Evolutionary conservation across 1,140 invertebrate genomes (phyloP), one percentile per base, ranked within the genome.

Genomic region (Bombus picipes): DNA sequence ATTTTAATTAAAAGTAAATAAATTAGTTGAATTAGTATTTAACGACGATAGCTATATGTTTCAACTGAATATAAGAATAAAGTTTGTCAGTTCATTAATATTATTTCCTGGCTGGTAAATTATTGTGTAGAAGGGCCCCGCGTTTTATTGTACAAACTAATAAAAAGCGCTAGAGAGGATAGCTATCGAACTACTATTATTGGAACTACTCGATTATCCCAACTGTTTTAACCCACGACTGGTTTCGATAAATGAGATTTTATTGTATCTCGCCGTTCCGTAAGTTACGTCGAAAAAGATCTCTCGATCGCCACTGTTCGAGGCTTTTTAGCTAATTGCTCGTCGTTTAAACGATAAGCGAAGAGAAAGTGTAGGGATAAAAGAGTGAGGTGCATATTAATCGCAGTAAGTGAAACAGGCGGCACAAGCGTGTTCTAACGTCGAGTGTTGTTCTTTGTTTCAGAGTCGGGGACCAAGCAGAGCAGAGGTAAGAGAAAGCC

Each of bases 241-340:
- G 57, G 28, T n/a, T n/a, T 13, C 10, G 59, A 62, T 62, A 62
- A 62, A 62, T n/a, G 59, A n/a, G 59, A 62, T n/a, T n/a, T n/a
- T 62, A 62, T 28, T 12, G 28, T 13, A 12, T 5, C 47, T 13
- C 3, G 12, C 10, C 0, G 0, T 12, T n/a, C 59, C 57, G 25
- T 28, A 28, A 28, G 28, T n/a, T 62, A 62, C 59, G 10, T 13
- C 1, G 59, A n/a, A n/a, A 62, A 5, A 62, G 28, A 73, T 39
- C 71, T 10, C 37, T 22, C 57, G 3, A n/a, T 13, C 8, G 2
- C 62, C 22, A 47, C 41, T 59, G 22, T 37, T 18, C 34, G 0
- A 18, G 9, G 71, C 71, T 65, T 82, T 82, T 75, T 74, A 75
- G 81, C 53, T 82, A 82, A 82, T 82, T 82, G 81, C 71, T 18